These are phyloP conservation scores for Centruroides vittatus DNA, from an alignment of 1,140 invertebrate species.

Conservation along the genomic window DNA sequence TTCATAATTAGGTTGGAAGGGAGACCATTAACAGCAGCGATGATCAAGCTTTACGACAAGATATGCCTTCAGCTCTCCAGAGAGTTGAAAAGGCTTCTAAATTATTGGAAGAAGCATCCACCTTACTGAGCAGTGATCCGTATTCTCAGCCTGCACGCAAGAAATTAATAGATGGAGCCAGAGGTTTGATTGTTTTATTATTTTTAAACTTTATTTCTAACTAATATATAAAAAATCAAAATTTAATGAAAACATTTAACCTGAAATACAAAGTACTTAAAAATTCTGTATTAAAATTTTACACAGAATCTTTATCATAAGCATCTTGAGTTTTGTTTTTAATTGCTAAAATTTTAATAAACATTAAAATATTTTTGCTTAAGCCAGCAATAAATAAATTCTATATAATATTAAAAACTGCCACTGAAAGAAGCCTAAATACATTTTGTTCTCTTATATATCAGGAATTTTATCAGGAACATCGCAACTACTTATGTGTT, in stretches of 20 bases:
- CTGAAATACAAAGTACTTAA: too few species aligned
- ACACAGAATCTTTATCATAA: too few species aligned
- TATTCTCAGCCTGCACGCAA: conserved; percentile 87
- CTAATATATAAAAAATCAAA: neutral
- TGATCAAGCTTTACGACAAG: conserved; percentile 86
- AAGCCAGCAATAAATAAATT: too few species aligned
- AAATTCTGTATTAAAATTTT: too few species aligned
- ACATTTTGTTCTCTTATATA: too few species aligned
- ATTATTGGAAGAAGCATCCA: conserved; percentile 89
- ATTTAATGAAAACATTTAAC: neutral
- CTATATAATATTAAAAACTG: too few species aligned
- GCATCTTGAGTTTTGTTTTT: neutral
- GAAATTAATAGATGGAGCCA: conserved; percentile 84
- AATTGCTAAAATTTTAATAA: neutral
- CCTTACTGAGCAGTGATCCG: conserved; percentile 82
- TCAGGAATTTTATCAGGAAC: conserved; percentile 85
- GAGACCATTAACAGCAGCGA: conserved; percentile 97
- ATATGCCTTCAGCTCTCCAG: conserved; percentile 89
- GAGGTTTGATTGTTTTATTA: conserved; percentile 29
- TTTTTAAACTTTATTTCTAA: neutral
- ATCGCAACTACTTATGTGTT: conserved; percentile 84
- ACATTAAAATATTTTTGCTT: neutral
- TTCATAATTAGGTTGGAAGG: conserved; percentile 62
- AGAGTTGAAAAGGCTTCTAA: conserved; percentile 86
- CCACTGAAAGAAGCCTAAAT: too few species aligned